Evolutionary conservation across 2,797 vertebrate species (phyloP).

Genomic region (Fistularia commersonii): DNA sequence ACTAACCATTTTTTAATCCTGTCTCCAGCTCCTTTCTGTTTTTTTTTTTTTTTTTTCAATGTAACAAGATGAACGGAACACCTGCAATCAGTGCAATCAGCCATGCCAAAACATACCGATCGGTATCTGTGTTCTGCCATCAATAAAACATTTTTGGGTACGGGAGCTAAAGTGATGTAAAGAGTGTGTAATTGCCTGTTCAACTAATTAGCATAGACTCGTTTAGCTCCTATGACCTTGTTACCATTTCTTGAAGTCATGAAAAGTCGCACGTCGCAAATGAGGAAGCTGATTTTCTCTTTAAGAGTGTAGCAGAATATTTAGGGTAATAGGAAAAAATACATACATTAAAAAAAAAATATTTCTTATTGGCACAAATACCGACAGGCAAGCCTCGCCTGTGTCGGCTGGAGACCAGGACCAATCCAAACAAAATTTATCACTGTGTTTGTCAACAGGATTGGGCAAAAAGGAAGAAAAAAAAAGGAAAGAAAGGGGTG

Average conservation of each 20-base stretch:
- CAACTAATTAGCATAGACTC: slow-evolving; percentile 48
- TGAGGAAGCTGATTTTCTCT: slow-evolving; percentile 1
- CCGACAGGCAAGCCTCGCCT: too few relatives aligned
- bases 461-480: too few relatives aligned
- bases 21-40: background rate
- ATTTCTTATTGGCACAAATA: too few relatives aligned
- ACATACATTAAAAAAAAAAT: too few relatives aligned
- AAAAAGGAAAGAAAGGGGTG: too few relatives aligned
- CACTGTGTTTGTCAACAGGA: too few relatives aligned
- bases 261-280: slow-evolving; percentile 7
- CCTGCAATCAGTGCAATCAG: background rate
- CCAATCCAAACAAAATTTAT: too few relatives aligned
- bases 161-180: slow-evolving; percentile 31
- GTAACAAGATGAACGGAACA: background rate
- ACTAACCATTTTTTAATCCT: background rate
- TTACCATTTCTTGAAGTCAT: slow-evolving; percentile 22
- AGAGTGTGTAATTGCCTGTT: slow-evolving; percentile 40
- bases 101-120: too few relatives aligned
- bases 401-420: too few relatives aligned
- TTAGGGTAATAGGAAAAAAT: too few relatives aligned
- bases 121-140: background rate
- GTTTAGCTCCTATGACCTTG: slow-evolving; percentile 51
- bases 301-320: background rate
- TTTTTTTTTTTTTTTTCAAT: background rate
- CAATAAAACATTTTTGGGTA: slow-evolving; percentile 15